These are phyloP conservation scores for Montipora sp. DNA, from an alignment of 64 coral and sea anemone genomes.

Conservation along the genomic window DNA sequence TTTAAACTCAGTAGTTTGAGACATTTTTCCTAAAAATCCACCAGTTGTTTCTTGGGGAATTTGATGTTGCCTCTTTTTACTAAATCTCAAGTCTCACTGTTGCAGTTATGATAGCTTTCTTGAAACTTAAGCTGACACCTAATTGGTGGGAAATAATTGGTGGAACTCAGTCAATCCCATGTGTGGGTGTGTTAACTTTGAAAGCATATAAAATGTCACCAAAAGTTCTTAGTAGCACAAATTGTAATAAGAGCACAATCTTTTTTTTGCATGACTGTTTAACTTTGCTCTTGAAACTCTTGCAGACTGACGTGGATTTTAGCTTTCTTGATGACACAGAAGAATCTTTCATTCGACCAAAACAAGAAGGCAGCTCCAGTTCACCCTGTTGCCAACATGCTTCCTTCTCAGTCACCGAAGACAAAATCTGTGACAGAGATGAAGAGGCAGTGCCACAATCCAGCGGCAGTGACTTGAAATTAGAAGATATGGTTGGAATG, in stretches of 20 bases:
- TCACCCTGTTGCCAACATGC: slow-evolving; percentile 70
- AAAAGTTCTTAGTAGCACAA: too few species aligned
- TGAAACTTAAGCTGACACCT: too few species aligned
- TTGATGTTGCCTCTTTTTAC: too few species aligned
- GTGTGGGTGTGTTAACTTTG: too few species aligned
- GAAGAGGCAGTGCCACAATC: slow-evolving; percentile 58
- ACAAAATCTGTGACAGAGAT: slow-evolving; percentile 37
- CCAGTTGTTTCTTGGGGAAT: too few species aligned
- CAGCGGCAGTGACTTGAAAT: slow-evolving; percentile 34
- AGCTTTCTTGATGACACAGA: slow-evolving; percentile 89
- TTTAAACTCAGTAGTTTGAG: neutral
- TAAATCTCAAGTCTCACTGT: too few species aligned
- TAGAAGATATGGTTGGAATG: slow-evolving; percentile 84
- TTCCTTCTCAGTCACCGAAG: slow-evolving; percentile 38
- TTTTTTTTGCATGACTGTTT: neutral
- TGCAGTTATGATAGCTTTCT: too few species aligned
- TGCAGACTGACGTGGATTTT: slow-evolving; percentile 92
- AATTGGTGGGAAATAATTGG: too few species aligned
- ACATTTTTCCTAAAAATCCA: too few species aligned
- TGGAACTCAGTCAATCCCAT: too few species aligned
- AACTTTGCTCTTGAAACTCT: slow-evolving; percentile 17
- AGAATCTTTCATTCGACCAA: slow-evolving; percentile 73
- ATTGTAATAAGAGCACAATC: too few species aligned
- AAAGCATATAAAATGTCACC: too few species aligned
- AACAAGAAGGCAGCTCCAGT: slow-evolving; percentile 75